phyloP scores from a whole-genome alignment of 2,888 invertebrate genomes.

The Cheilosia variabilis region DNA sequence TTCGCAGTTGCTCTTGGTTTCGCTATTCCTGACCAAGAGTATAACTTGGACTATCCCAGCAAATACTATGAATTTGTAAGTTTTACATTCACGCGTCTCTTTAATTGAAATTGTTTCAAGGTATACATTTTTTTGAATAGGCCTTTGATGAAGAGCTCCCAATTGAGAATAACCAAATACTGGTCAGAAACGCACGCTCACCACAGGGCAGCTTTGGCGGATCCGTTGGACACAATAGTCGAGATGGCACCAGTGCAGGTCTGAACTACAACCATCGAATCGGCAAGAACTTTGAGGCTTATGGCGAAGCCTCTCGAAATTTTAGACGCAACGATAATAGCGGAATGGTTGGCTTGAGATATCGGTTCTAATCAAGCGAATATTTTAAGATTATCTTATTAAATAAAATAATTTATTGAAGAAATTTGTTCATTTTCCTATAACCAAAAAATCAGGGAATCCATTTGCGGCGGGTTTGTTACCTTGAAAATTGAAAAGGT shows the following conservation, averaged over 20 bases:
- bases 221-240: neutral
- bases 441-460: too few relatives aligned
- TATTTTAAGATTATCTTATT: neutral
- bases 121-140: neutral
- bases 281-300: neutral
- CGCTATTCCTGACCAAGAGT: neutral
- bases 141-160: neutral
- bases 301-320: neutral
- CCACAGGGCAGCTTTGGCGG: neutral
- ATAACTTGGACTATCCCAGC: neutral
- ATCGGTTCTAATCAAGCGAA: neutral
- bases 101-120: neutral
- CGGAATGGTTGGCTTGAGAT: neutral
- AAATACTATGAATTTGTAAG: constrained; percentile 4
- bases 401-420: neutral
- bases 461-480: too few relatives aligned
- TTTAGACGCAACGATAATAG: neutral
- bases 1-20: constrained; percentile 4
- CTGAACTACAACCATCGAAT: neutral
- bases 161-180: neutral
- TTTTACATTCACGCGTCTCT: neutral
- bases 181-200: neutral
- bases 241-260: neutral
- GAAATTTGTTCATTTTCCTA: neutral
- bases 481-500: too few relatives aligned